Conservation (phyloP, 2,113 vertebrate species). For the Eclectus roratus region DNA sequence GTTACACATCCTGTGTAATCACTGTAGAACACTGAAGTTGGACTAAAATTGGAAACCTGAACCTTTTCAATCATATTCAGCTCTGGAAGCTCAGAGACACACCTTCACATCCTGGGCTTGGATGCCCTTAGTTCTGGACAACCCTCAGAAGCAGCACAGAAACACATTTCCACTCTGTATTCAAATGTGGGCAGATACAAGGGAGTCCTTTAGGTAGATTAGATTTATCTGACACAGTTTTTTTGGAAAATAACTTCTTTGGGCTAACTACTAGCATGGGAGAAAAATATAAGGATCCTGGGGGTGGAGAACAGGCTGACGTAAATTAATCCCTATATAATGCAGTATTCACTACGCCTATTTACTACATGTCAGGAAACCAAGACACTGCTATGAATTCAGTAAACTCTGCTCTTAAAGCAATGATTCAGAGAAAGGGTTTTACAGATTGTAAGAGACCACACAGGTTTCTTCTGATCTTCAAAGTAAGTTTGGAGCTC, state of each 20-base stretch:
- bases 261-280: not conserved
- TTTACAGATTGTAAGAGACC: not conserved
- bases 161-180: not conserved
- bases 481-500: not conserved
- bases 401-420: not conserved
- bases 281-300: not conserved
- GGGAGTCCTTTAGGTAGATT: not conserved
- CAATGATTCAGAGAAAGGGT: not conserved
- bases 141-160: not conserved
- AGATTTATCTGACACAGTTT: not conserved
- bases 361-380: not conserved
- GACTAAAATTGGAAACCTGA: not conserved
- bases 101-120: not conserved
- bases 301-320: not conserved
- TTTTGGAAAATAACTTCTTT: not conserved
- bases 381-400: not conserved
- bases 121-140: not conserved
- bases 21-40: not conserved
- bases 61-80: not conserved
- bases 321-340: slow-evolving; percentile 1
- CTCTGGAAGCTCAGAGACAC: not conserved
- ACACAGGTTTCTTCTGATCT: slow-evolving; percentile 21
- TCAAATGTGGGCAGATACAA: not conserved
- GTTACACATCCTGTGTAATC: not conserved
- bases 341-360: not conserved